Evolutionary conservation across 1,140 invertebrate species (phyloP), one percentile per base, ranked within the genome.

Genomic region (Papilio glaucus): DNA sequence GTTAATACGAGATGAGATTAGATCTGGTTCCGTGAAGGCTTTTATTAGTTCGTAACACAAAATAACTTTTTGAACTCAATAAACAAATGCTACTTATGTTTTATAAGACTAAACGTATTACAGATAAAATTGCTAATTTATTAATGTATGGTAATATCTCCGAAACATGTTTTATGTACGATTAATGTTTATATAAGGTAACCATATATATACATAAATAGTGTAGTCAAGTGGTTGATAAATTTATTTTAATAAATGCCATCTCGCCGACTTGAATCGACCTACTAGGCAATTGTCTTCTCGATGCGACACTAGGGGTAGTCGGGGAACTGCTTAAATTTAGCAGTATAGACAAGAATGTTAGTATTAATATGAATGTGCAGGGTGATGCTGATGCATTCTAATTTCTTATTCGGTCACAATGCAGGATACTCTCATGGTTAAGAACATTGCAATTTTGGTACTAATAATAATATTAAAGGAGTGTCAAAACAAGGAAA

Each of bases 241-340:
- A 8, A 18, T 53, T 53, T 1, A 21, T 41, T 65, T 65, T 65
- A 41, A 39, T 65, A 65, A 65, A 65, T 24, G 1, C 37, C 62
- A 41, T 37, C 18, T 33, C 62, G 15, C 18, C n/a, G 24, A 21
- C 37, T 39, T 12, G 0, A 24, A 65, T 41, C 62, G 33, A 39
- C n/a, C 9, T 39, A 18, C 62, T 38, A 41, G 29, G n/a, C n/a
- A 37, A 62, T 29, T 62, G 13, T 65, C 33, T 65, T 18, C 15
- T 21, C 10, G 18, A 39, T 3, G 15, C 10, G 15, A 53, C 33
- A 37, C 18, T 38, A 37, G 62, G 33, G 33, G 0, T 39, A 65
- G 33, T 21, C 37, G 10, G 33, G 62, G 37, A 12, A 41, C 21
- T 26, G 13, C 8, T 53, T 8, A 9, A 24, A 57, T 24, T 57